Percentiles rank a stretch among this genome's conserved stretches.
These are phyloP conservation scores for Mesocricetus auratus DNA, from an alignment of 2,113 vertebrate species.

Conservation along the genomic window DNA sequence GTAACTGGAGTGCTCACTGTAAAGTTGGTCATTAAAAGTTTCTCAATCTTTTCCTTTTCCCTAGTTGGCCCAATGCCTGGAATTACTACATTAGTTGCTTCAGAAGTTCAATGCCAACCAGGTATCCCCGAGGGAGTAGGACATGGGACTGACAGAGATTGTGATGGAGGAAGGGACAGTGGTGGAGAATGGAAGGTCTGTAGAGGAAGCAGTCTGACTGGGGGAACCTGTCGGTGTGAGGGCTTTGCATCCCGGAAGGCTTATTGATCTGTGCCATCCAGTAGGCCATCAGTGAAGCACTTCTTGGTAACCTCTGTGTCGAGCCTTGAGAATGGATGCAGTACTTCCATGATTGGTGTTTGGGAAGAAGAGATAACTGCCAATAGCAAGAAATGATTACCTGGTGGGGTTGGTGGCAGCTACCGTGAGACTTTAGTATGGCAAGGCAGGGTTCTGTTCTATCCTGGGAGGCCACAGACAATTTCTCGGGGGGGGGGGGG, in stretches of 20 bases:
- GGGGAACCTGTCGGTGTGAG: background rate
- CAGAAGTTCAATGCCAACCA: slow-evolving; percentile 2
- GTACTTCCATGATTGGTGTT: background rate
- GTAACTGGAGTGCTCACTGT: background rate
- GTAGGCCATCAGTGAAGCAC: background rate
- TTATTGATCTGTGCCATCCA: background rate
- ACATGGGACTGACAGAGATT: background rate
- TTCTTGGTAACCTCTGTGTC: background rate
- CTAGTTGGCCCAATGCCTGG: background rate
- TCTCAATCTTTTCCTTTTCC: background rate
- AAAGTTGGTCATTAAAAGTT: background rate
- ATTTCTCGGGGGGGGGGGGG: background rate
- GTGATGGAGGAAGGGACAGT: background rate
- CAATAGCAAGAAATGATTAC: background rate
- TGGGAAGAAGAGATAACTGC: background rate
- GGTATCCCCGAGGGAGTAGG: background rate
- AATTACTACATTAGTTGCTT: background rate
- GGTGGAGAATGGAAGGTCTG: background rate
- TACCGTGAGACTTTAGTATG: background rate
- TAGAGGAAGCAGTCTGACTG: background rate
- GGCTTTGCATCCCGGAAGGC: background rate
- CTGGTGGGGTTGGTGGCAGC: background rate
- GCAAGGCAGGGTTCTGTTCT: background rate
- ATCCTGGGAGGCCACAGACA: background rate
- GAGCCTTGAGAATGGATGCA: background rate